phyloP scores from a whole-genome alignment of 2,888 invertebrate species.

The Criorhina ranunculi region DNA sequence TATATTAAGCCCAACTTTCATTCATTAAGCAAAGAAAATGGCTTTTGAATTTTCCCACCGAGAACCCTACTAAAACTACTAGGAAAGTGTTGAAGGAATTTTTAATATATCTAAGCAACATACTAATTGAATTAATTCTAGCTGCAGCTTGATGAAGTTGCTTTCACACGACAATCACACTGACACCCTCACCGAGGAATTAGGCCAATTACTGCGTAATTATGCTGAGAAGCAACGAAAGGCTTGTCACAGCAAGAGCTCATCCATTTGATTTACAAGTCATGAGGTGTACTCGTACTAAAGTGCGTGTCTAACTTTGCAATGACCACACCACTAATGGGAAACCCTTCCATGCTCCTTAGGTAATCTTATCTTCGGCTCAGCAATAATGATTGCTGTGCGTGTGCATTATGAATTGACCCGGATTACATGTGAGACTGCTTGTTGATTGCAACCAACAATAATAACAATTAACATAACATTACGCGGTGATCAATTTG shows the following conservation, averaged over 20 bases:
- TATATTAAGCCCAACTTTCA: too few relatives aligned
- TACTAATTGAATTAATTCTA: conserved; percentile 73
- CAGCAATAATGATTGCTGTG: conserved; percentile 51
- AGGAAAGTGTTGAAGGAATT: conserved; percentile 21
- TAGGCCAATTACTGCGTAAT: conserved; percentile 71
- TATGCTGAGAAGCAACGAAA: conserved; percentile 65
- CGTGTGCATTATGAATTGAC: conserved; percentile 67
- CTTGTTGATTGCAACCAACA: conserved; percentile 51
- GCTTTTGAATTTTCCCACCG: not conserved
- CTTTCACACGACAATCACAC: conserved; percentile 75
- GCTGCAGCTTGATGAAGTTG: conserved; percentile 62
- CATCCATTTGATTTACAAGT: not conserved
- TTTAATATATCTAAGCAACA: conserved; percentile 57
- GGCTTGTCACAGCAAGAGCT: conserved; percentile 47
- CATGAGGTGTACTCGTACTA: not conserved
- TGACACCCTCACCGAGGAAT: conserved; percentile 60
- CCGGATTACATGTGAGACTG: conserved; percentile 69
- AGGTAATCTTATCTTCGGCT: not conserved
- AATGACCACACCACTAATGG: not conserved
- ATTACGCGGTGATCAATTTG: conserved; percentile 71
- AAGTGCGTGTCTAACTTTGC: not conserved
- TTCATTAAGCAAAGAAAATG: too few relatives aligned
- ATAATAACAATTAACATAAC: conserved; percentile 70
- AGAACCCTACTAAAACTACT: not conserved
- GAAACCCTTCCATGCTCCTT: not conserved